Base-by-base conservation (phyloP, 2,113 vertebrate genomes). In the Kobus ellipsiprymnus region DNA sequence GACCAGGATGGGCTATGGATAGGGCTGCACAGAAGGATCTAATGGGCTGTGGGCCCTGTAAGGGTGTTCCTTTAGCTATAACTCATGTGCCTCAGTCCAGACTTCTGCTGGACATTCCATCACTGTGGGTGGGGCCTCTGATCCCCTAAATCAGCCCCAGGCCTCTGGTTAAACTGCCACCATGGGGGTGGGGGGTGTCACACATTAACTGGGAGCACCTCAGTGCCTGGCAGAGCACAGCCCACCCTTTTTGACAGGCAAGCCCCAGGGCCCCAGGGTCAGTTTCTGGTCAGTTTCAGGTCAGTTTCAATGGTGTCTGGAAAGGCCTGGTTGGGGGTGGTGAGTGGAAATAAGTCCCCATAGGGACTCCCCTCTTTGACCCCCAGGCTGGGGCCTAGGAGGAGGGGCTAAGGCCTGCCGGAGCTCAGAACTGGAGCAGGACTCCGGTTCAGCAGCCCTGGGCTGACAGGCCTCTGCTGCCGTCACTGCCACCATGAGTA, bases 141-240 rank as follows among this genome's bases (percentile, higher is more conserved):
- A 46, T 16, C 64, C 57, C 78, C 92, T 90, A 30, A 80, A n/a
- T 57, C 30, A 87, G 94, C 94, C 88, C 23, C 71, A 55, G 95
- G 96, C 52, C 57, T 96, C 88, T 91, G 86, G 97, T 97, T 98
- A 98, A 97, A 97, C 50, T 95, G 83, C 97, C 94, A 97, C 94
- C 48, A 55, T 74, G 60, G 52, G 12, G 85, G 36, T 57, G 46
- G 16, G 80, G 29, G 33, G 87, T 89, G 95, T 98, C 94, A 96
- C 74, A 96, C 48, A 95, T 97, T 98, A 98, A 98, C 96, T 50
- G 71, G 87, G 62, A 94, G 86, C 44, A 57, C 95, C 74, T 59
- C 6, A 44, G 83, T 14, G 57, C 92, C 27, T 81, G 87, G 87
- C 78, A 71, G 46, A 54, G 62, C 57, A 55, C 83, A 46, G 62